Evolutionary conservation across 1,140 invertebrate species (phyloP), one percentile per base, ranked within the genome.

Genomic region (Meloidogyne chitwoodi): DNA sequence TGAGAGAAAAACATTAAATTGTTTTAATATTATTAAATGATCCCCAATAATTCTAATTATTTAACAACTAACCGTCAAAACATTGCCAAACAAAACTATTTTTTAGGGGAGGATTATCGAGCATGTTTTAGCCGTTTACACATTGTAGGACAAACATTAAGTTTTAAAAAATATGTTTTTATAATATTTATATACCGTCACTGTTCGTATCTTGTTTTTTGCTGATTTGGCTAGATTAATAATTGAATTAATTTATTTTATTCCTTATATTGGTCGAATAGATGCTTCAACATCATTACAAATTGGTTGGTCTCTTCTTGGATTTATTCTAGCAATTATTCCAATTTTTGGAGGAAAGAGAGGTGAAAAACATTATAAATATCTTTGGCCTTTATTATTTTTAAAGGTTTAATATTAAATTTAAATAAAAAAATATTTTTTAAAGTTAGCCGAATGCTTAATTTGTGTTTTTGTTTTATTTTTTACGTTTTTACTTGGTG

Each of bases 31-130:
- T n/a, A n/a, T 56, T 56, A 56, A 56, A 56, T 56, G 48, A 56
- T 56, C 44, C 14, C 14, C 44, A 48, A 48, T 14, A 56, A 44
- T 14, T 16, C 16, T 8, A 44, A 56, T 56, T 56, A 56, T 56
- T 22, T 56, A 56, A 56, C 19, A 56, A n/a, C 48, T 56, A 19
- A 56, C 8, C 64, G 22, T 4, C 64, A 38, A 29, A 29, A 67
- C 22, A 22, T 31, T 26, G 3, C 34, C 12, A 22, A 48, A 63
- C 64, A 38, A 24, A 22, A 24, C 6, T 64, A 69, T 31, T 75
- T 75, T 68, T 6, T 61, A 4, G 74, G 74, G 5, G 65, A 75
- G 68, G 38, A 75, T 27, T 73, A 64, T 61, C 71, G 71, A 61
- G 56, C 71, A 22, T 73, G 71, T 61, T 73, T 61, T 34, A 19